Conservation (phyloP, 1,140 invertebrate species). For the Philopotamus ludificatus region DNA sequence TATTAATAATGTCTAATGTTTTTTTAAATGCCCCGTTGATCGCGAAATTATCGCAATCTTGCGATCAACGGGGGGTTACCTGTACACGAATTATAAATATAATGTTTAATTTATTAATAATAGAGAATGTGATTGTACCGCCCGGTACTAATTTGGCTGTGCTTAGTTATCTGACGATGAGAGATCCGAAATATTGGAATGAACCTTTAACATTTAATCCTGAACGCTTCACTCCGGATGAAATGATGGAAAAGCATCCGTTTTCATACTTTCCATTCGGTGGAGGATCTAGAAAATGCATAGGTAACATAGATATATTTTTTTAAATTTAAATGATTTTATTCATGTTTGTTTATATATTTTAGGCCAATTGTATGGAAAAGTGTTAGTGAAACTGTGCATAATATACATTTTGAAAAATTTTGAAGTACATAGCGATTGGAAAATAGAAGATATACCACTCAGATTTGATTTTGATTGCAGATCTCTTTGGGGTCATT, state of each 20-base stretch:
- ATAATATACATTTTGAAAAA: slow-evolving; percentile 1
- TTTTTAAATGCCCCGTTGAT: too few species aligned
- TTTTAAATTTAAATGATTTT: too few species aligned
- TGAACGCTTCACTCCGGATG: slow-evolving; percentile 13
- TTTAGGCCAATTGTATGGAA: too few species aligned
- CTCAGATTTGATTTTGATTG: background rate
- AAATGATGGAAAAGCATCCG: slow-evolving; percentile 38
- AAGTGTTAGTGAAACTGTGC: background rate
- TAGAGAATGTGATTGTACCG: slow-evolving; percentile 10
- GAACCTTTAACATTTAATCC: background rate
- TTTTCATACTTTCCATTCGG: slow-evolving; percentile 58
- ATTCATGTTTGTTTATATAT: too few species aligned
- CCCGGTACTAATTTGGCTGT: background rate
- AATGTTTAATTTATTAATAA: background rate
- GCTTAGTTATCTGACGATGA: background rate
- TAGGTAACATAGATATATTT: slow-evolving; percentile 44
- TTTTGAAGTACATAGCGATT: background rate
- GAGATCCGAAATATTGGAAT: slow-evolving; percentile 5
- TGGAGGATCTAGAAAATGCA: slow-evolving; percentile 58
- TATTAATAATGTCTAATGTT: too few species aligned
- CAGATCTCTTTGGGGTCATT: background rate
- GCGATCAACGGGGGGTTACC: too few species aligned
- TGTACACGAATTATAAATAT: too few species aligned
- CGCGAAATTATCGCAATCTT: too few species aligned
- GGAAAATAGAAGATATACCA: slow-evolving; percentile 8